These are phyloP conservation scores for Hoplostethus atlanticus DNA, from an alignment of 2,797 vertebrate species.

Conservation along the genomic window DNA sequence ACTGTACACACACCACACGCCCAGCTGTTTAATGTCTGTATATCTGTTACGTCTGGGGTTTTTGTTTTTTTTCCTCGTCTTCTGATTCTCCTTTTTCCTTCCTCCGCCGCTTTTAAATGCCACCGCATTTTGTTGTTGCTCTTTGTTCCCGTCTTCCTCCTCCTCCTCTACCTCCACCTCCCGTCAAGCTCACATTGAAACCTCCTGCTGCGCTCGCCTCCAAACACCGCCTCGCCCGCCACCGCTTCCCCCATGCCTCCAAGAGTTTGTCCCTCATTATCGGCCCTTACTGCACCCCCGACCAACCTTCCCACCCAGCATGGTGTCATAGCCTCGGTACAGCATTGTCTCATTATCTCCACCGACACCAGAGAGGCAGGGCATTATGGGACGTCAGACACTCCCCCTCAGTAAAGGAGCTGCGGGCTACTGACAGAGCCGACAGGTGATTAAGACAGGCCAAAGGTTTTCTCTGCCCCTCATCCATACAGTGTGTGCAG, in stretches of 20 bases:
- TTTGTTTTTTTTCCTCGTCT: slow-evolving; percentile 29
- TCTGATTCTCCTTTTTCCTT: slow-evolving; percentile 8
- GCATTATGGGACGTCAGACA: slow-evolving; percentile 66
- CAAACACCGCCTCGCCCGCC: slow-evolving; percentile 65
- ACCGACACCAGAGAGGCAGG: slow-evolving; percentile 65
- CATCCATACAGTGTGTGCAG: slow-evolving; percentile 10
- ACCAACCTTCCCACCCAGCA: slow-evolving; percentile 72
- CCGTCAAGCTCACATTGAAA: slow-evolving; percentile 58
- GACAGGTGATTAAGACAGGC: slow-evolving; percentile 58
- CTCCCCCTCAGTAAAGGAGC: slow-evolving; percentile 66
- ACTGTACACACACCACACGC: slow-evolving; percentile 32
- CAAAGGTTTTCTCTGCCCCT: slow-evolving; percentile 55
- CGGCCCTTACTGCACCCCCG: slow-evolving; percentile 61
- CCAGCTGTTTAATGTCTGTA: slow-evolving; percentile 73
- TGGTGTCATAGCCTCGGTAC: slow-evolving; percentile 68
- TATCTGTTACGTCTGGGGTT: slow-evolving; percentile 5
- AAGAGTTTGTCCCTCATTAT: slow-evolving; percentile 85
- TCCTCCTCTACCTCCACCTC: slow-evolving; percentile 54
- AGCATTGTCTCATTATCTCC: slow-evolving; percentile 79
- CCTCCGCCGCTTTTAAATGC: background rate
- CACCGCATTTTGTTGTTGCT: slow-evolving; percentile 49
- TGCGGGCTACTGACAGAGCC: slow-evolving; percentile 43
- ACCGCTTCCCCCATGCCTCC: slow-evolving; percentile 60
- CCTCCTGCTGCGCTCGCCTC: slow-evolving; percentile 73
- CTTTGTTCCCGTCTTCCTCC: slow-evolving; percentile 61